These are phyloP conservation scores for Pleuronectes platessa DNA, from an alignment of 2,113 vertebrate genomes.

Conservation along the genomic window DNA sequence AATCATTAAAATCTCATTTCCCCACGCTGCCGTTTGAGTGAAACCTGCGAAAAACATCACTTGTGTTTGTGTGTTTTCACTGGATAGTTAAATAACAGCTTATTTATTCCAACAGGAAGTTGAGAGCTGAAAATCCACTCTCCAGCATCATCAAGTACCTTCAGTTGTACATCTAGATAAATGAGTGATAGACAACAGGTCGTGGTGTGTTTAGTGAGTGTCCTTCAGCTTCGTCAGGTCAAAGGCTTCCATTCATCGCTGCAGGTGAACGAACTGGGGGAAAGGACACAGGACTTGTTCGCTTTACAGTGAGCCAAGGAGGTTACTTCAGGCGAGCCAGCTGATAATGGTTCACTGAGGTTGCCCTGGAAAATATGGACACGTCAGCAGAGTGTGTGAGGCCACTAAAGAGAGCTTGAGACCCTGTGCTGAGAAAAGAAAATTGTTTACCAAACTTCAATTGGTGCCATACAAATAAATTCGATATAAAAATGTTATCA, in stretches of 20 bases:
- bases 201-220: slow-evolving; percentile 55
- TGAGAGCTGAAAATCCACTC: slow-evolving; percentile 12
- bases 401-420: background rate
- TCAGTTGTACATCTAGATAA: background rate
- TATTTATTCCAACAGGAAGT: slow-evolving; percentile 10
- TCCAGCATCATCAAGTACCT: background rate
- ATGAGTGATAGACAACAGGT: slow-evolving; percentile 23
- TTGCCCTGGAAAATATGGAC: slow-evolving; percentile 25
- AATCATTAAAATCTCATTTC: slow-evolving; percentile 38
- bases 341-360: slow-evolving; percentile 42
- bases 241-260: slow-evolving; percentile 34
- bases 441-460: no score
- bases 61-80: slow-evolving; percentile 21
- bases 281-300: background rate
- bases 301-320: slow-evolving; percentile 32
- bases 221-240: slow-evolving; percentile 21
- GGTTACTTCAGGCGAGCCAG: background rate
- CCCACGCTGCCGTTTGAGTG: background rate
- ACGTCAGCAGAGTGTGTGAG: slow-evolving; percentile 20
- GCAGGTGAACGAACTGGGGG: slow-evolving; percentile 52
- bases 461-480: no score
- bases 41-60: slow-evolving; percentile 1
- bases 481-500: no score
- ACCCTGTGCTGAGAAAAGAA: no score
- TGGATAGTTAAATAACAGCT: slow-evolving; percentile 2